These are phyloP conservation scores for Pyralis farinalis DNA, from an alignment of 2,888 invertebrate genomes.

Conservation along the genomic window DNA sequence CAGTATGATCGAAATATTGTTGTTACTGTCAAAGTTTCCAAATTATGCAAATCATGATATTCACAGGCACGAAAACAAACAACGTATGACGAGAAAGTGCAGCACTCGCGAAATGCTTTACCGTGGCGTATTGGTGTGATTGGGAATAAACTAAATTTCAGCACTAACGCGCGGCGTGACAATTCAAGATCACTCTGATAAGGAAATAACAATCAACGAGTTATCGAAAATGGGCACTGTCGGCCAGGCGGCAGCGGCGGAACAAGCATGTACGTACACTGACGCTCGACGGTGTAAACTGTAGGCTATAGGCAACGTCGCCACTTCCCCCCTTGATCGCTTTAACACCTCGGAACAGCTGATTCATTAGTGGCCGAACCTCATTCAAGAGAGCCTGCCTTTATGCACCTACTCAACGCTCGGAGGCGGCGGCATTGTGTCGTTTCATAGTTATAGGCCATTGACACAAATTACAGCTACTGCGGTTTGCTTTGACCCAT, in stretches of 20 bases:
- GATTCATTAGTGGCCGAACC: slow-evolving; percentile 42
- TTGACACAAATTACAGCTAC: not conserved
- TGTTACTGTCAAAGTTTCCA: slow-evolving; percentile 35
- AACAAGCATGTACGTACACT: slow-evolving; percentile 55
- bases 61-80: slow-evolving; percentile 7
- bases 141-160: slow-evolving; percentile 12
- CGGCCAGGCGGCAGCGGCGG: slow-evolving; percentile 28
- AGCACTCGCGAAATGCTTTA: not conserved
- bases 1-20: slow-evolving; percentile 14
- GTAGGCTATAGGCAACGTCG: slow-evolving; percentile 33
- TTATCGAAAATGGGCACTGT: slow-evolving; percentile 23
- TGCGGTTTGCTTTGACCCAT: not conserved
- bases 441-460: not conserved
- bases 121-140: slow-evolving; percentile 1
- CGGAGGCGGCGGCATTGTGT: not conserved
- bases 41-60: slow-evolving; percentile 12
- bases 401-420: not conserved
- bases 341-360: slow-evolving; percentile 49
- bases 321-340: slow-evolving; percentile 44
- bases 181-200: slow-evolving; percentile 42
- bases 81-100: slow-evolving; percentile 3
- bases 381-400: slow-evolving; percentile 11
- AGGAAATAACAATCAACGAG: slow-evolving; percentile 26
- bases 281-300: slow-evolving; percentile 43
- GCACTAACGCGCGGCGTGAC: slow-evolving; percentile 28